Conservation (phyloP, 37 sponge, comb jelly and placozoan species). For the Halichondria panicea region DNA sequence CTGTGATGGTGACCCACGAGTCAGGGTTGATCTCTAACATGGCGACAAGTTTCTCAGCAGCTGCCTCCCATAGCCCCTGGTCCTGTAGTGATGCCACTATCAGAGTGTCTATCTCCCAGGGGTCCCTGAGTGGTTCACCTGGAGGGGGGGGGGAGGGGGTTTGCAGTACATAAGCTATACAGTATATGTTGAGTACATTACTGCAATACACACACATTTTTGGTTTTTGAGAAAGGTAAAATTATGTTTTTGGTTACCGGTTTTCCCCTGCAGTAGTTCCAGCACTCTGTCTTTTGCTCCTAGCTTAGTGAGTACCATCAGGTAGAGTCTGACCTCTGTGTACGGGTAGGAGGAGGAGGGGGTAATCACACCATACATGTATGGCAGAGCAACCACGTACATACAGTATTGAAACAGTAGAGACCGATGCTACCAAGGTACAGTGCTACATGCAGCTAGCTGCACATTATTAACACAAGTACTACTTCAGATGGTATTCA, state of each 20-base stretch:
- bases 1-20: slow-evolving; percentile 53
- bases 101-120: slow-evolving; percentile 26
- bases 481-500: no score
- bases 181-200: no score
- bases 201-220: not conserved
- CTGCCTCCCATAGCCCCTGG: slow-evolving; percentile 35
- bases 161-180: not conserved
- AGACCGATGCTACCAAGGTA: no score
- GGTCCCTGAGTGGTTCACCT: slow-evolving; percentile 46
- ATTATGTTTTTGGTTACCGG: slow-evolving; percentile 35
- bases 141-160: not conserved
- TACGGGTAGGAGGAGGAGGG: not conserved
- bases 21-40: slow-evolving; percentile 40
- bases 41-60: slow-evolving; percentile 3
- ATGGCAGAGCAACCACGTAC: not conserved
- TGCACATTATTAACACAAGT: no score
- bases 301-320: slow-evolving; percentile 61
- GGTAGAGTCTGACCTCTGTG: slow-evolving; percentile 64
- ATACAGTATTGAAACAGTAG: no score
- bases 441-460: no score
- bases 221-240: not conserved
- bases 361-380: no score
- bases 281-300: slow-evolving; percentile 57
- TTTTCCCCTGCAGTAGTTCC: slow-evolving; percentile 33
- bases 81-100: slow-evolving; percentile 44